Percentiles rank a stretch among this genome's conserved stretches.
Evolutionary conservation across 2,888 invertebrate genomes (phyloP).

Genomic region (Crioceris asparagi): DNA sequence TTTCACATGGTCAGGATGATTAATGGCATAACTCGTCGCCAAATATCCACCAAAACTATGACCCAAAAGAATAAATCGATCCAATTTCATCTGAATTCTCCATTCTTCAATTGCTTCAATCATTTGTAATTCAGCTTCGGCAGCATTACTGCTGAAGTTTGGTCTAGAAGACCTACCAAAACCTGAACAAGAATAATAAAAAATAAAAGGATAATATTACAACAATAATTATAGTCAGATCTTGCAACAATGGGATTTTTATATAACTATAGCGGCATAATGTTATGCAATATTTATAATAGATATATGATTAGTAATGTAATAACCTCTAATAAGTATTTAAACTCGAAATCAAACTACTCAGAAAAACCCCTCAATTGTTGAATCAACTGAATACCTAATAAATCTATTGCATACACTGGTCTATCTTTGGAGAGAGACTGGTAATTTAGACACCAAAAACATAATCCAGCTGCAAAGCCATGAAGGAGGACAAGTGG

Average conservation of each 20-base stretch:
- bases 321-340: no score
- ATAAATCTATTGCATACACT: constrained; percentile 75
- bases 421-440: constrained; percentile 64
- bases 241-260: constrained; percentile 1
- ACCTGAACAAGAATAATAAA: no score
- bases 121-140: constrained; percentile 75
- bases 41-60: constrained; percentile 91
- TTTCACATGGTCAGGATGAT: constrained; percentile 73
- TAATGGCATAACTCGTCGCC: constrained; percentile 75
- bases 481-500: constrained; percentile 89
- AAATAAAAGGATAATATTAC: no score
- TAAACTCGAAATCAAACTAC: no score
- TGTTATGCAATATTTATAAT: no score
- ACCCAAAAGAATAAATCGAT: constrained; percentile 77
- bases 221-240: no score
- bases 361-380: no score
- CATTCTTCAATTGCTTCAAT: constrained; percentile 91
- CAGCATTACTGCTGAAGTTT: constrained; percentile 62
- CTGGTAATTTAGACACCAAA: constrained; percentile 88
- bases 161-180: constrained; percentile 92
- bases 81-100: constrained; percentile 76
- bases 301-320: no score
- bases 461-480: constrained; percentile 80
- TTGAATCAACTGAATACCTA: no score
- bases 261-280: no score